Evolutionary conservation across 2,888 invertebrate species (phyloP).

Genomic region (Volucella zonaria): DNA sequence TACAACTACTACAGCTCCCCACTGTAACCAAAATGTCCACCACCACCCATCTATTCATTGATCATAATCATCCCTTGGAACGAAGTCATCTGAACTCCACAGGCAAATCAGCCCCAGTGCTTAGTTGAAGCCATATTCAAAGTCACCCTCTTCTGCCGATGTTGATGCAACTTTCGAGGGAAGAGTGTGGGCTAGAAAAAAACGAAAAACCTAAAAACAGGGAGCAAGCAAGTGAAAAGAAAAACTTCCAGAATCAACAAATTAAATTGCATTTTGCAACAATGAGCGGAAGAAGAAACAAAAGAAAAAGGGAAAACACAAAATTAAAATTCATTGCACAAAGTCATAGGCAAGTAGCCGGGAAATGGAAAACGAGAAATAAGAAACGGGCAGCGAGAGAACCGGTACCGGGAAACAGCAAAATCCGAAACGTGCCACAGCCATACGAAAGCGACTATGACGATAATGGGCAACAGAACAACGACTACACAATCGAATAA

Average conservation of each 20-base stretch:
- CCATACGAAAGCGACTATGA: slow-evolving; percentile 13
- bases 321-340: slow-evolving; percentile 70
- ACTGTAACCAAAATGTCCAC: not conserved
- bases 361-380: slow-evolving; percentile 58
- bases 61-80: slow-evolving; percentile 45
- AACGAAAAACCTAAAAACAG: not conserved
- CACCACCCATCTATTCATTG: slow-evolving; percentile 1
- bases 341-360: slow-evolving; percentile 64
- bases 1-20: not conserved
- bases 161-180: not conserved
- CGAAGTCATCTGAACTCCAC: slow-evolving; percentile 30
- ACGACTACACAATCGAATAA: too few species aligned
- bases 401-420: slow-evolving; percentile 49
- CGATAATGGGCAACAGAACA: too few species aligned
- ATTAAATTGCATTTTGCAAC: slow-evolving; percentile 72
- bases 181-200: not conserved
- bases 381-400: slow-evolving; percentile 34
- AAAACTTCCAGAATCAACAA: slow-evolving; percentile 69
- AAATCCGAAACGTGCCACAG: slow-evolving; percentile 45
- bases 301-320: slow-evolving; percentile 10
- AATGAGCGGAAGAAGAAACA: slow-evolving; percentile 11
- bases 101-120: slow-evolving; percentile 8
- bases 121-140: slow-evolving; percentile 7
- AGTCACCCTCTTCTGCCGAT: not conserved
- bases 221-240: slow-evolving; percentile 44